Evolutionary conservation across 2,888 invertebrate genomes (phyloP).

Genomic region (Muscina levida): DNA sequence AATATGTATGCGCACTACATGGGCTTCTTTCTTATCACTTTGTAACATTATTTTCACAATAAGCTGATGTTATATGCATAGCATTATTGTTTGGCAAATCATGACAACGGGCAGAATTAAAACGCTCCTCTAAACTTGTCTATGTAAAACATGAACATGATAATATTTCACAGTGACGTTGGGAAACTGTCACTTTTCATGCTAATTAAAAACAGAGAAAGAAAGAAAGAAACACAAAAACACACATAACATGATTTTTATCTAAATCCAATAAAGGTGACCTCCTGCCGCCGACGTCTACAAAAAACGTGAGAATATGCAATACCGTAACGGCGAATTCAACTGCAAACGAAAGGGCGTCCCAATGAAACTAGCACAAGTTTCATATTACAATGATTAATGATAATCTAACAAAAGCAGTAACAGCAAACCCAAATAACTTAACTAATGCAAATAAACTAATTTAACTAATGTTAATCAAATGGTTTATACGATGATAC

Average conservation of each 20-base stretch:
- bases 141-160: too few species aligned
- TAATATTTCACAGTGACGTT: too few species aligned
- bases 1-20: too few species aligned
- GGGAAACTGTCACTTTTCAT: slow-evolving; percentile 12
- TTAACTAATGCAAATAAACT: too few species aligned
- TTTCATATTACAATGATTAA: slow-evolving; percentile 1
- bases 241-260: slow-evolving; percentile 41
- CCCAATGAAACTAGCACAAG: background rate
- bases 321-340: background rate
- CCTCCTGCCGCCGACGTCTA: background rate
- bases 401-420: background rate
- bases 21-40: too few species aligned
- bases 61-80: background rate
- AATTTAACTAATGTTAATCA: too few species aligned
- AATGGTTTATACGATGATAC: too few species aligned
- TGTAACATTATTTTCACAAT: background rate
- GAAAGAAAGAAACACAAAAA: too few species aligned
- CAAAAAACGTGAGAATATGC: slow-evolving; percentile 6
- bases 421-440: background rate
- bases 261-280: slow-evolving; percentile 1
- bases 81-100: background rate
- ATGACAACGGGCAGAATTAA: background rate
- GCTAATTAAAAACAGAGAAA: slow-evolving; percentile 24
- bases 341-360: background rate
- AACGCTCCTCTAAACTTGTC: background rate